A percentile compares a stretch with the other conserved stretches of the same genome.
These are phyloP conservation scores for Brotula barbata DNA, from an alignment of 2,797 vertebrate species.

Conservation along the genomic window DNA sequence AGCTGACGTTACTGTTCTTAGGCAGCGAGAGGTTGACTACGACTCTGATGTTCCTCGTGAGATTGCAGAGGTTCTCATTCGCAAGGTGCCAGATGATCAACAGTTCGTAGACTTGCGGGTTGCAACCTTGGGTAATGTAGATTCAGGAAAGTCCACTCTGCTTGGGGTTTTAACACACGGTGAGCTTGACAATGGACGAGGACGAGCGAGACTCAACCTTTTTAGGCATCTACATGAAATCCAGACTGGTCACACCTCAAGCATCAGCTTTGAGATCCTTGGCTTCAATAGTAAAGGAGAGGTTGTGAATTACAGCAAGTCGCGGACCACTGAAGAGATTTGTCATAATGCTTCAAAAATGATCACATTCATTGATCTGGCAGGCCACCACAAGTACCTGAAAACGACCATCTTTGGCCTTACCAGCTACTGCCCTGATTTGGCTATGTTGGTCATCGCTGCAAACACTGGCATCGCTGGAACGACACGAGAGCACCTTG, in stretches of 20 bases:
- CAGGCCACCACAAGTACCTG: constrained; percentile 96
- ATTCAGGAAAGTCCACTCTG: constrained; percentile 94
- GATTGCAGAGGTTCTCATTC: constrained; percentile 93
- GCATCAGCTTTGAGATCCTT: constrained; percentile 98
- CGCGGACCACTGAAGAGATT: constrained; percentile 94
- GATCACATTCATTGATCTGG: constrained; percentile 98
- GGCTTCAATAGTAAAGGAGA: constrained; percentile 99
- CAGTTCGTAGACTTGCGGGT: constrained; percentile 97
- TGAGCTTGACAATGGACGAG: constrained; percentile 94
- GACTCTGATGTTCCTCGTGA: constrained; percentile 87
- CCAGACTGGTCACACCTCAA: constrained; percentile 94
- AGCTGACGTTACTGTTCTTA: constrained; percentile 93
- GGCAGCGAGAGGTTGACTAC: constrained; percentile 92
- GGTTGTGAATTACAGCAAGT: constrained; percentile 98
- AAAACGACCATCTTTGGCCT: constrained; percentile 98
- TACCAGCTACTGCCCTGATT: constrained; percentile 96
- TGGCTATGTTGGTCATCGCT: constrained; percentile 94
- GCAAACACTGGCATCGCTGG: constrained; percentile 97
- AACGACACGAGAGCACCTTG: constrained; percentile 93
- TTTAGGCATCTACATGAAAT: constrained; percentile 97
- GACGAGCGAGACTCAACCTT: constrained; percentile 93
- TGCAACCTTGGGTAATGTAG: constrained; percentile 95
- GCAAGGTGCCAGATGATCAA: constrained; percentile 96
- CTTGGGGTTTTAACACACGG: constrained; percentile 95
- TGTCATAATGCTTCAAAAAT: constrained; percentile 97